Evolutionary conservation across 2,113 vertebrate species (phyloP).

Genomic region (Anas platyrhynchos): DNA sequence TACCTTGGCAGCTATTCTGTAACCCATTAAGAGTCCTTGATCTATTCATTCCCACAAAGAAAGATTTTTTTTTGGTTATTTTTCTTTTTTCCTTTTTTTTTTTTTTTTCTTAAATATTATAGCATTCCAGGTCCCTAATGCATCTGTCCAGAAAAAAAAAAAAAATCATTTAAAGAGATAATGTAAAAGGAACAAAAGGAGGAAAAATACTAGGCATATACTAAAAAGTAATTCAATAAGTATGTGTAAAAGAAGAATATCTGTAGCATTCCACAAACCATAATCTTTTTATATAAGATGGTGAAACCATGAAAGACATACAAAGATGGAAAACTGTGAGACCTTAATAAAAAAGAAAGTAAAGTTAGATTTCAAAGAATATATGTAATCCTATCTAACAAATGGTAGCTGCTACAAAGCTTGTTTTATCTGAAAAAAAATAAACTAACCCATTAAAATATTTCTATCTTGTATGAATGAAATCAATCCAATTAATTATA

Average conservation of each 20-base stretch:
- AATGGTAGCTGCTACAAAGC: conserved; percentile 42
- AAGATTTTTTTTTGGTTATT: background rate
- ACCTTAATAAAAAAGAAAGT: conserved; percentile 13
- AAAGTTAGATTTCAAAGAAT: background rate
- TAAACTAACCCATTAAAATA: conserved; percentile 34
- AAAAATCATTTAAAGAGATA: background rate
- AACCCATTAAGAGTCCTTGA: conserved; percentile 65
- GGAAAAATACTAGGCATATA: background rate
- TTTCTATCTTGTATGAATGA: conserved; percentile 22
- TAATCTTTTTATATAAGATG: background rate
- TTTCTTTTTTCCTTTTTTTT: background rate
- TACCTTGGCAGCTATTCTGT: conserved; percentile 61
- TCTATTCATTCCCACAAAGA: conserved; percentile 37
- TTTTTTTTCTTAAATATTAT: background rate
- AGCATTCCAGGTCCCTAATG: conserved; percentile 8
- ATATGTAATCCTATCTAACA: conserved; percentile 35
- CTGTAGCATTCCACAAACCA: background rate
- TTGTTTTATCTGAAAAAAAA: conserved; percentile 21
- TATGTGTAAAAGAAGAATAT: background rate
- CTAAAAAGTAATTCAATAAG: background rate
- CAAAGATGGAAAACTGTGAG: background rate
- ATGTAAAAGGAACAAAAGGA: conserved; percentile 14
- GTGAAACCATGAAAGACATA: background rate
- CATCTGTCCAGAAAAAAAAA: background rate
- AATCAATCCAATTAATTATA: background rate